Evolutionary conservation across 2,888 invertebrate species (phyloP), one percentile per base, ranked within the genome.

Genomic region (Microctonus hyperodae): DNA sequence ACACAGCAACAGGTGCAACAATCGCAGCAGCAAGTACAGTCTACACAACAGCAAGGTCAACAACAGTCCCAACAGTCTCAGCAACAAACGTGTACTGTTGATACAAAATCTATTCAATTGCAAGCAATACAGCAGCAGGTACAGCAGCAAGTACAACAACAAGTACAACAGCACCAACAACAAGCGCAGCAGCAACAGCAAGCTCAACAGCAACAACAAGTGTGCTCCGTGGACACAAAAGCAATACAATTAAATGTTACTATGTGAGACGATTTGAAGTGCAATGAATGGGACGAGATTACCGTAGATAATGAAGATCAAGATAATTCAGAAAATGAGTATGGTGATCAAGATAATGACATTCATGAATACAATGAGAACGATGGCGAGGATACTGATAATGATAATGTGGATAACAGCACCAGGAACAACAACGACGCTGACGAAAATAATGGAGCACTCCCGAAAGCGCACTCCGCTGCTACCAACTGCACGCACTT

Each of bases 221-320:
- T 79, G 72, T 82, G 83, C 74, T 75, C 81, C 65, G 83, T 83
- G 75, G 83, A 83, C 76, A 78, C 81, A 69, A 83, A 83, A 81
- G 83, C 83, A 81, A 83, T 83, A 83, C 83, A 83, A 72, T 79
- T 83, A 74, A 83, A 83, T 74, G 83, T 83, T 78, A 83, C 83
- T 78, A 83, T 83, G 81, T 83, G 83, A 83, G 80, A 62, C 35
- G 37, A 62, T 23, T 62, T 25, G 23, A 62, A 62, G 33, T 23
- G 37, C n/a, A 23, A 35, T 53, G 53, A 62, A 51, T 59, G 59
- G 59, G 28, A 40, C 6, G 35, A 16, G 53, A 35, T 31, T 25
- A 35, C 11, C 20, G 48, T 13, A 5, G 33, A 48, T 37, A 16
- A 23, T 23, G 57, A 66, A 23, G 50, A 61, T 64, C 44, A 60